Evolutionary conservation across 2,888 invertebrate genomes (phyloP).

Genomic region (Pachliopta kotzebuea): DNA sequence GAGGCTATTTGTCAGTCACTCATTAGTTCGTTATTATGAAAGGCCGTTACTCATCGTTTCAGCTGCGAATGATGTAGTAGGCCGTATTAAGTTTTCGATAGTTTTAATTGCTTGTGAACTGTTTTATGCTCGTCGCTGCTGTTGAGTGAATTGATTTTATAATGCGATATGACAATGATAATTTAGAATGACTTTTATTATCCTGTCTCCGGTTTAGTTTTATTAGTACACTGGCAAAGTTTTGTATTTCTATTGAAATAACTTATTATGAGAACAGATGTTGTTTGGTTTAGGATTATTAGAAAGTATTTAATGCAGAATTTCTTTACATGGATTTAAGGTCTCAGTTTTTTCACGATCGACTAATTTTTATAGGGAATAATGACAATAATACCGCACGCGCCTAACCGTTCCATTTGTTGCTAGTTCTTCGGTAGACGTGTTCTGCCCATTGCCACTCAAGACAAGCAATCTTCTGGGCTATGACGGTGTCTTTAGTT

Average conservation of each 20-base stretch:
- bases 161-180: neutral
- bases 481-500: too few relatives aligned
- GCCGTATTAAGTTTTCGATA: conserved; percentile 16
- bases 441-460: too few relatives aligned
- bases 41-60: conserved; percentile 19
- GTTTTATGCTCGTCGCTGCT: conserved; percentile 8
- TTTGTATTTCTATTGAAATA: neutral
- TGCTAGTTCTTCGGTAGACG: too few relatives aligned
- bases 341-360: too few relatives aligned
- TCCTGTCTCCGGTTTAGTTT: neutral
- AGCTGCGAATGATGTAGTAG: conserved; percentile 8
- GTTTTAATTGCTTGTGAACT: conserved; percentile 10
- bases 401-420: too few relatives aligned
- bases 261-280: neutral
- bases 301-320: too few relatives aligned
- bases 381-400: too few relatives aligned
- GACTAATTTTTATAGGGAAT: too few relatives aligned
- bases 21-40: conserved; percentile 22
- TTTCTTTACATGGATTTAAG: too few relatives aligned
- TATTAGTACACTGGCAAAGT: neutral
- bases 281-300: too few relatives aligned
- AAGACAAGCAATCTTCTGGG: too few relatives aligned
- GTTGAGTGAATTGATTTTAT: neutral
- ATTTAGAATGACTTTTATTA: neutral
- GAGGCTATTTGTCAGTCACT: conserved; percentile 21